Conservation (phyloP, 1,140 invertebrate genomes). For the Arctopsyche grandis region DNA sequence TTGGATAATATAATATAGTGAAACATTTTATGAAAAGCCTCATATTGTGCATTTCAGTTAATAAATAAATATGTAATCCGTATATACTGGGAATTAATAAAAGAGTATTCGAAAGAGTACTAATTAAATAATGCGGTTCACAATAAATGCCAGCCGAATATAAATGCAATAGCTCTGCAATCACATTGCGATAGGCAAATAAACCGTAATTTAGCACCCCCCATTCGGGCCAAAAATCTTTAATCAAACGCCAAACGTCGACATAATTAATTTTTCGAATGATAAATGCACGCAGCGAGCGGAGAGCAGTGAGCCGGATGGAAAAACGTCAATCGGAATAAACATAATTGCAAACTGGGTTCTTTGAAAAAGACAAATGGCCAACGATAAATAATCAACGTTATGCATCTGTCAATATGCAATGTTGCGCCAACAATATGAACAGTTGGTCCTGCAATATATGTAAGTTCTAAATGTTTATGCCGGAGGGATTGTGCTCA, state of each 20-base stretch:
- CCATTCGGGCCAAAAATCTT: not conserved
- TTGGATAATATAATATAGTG: no score
- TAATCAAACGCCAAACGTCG: not conserved
- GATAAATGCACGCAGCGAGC: not conserved
- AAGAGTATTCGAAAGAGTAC: no score
- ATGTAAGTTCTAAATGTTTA: not conserved
- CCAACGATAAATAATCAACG: constrained; percentile 38
- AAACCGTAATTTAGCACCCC: not conserved
- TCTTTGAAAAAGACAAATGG: constrained; percentile 45
- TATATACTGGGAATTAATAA: no score
- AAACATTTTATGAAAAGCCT: no score
- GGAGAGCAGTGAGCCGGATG: not conserved
- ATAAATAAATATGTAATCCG: no score
- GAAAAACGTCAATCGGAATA: not conserved
- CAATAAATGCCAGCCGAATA: not conserved
- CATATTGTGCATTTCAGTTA: no score
- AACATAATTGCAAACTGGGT: not conserved
- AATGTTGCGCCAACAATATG: not conserved
- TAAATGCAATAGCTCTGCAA: constrained; percentile 8
- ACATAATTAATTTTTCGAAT: constrained; percentile 23
- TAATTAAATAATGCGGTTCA: constrained; percentile 2
- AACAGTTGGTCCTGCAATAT: constrained; percentile 34
- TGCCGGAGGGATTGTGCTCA: not conserved
- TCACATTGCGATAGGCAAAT: constrained; percentile 1
- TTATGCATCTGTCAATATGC: constrained; percentile 49